Evolutionary conservation across 2,888 invertebrate genomes (phyloP), one percentile per base, ranked within the genome.

Genomic region (Ochlodes sylvanus): DNA sequence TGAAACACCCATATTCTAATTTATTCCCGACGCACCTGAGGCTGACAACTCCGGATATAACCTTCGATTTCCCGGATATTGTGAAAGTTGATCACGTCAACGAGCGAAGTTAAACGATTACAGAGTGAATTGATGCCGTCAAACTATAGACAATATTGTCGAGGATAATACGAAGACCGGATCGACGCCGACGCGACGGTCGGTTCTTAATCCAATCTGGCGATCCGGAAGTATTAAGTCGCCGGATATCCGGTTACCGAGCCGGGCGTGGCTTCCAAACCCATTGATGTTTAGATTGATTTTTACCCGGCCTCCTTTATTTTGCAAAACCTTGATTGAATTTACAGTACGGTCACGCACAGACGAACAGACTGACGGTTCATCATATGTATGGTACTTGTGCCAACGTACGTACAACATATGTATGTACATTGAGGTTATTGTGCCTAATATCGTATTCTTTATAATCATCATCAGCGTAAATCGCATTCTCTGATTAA

Each of bases 191-290:
- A 32, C 44, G 60, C 54, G 34, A 32, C 44, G 60, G n/a, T 61
- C 61, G 61, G 54, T 55, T 19, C 60, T 32, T 67, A 62, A 67
- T 67, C 67, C 67, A 67, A 67, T 67, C 67, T 67, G 67, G 17
- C 47, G 32, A 32, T 27, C 61, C 61, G 67, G 67, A 67, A 67
- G 67, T 61, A 61, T 67, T 61, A 32, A 55, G 67, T 47, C 61
- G 19, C 32, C 67, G 67, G 61, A 67, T 67, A 67, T 67, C 67
- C 67, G 61, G 55, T 66, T 67, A 54, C 66, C 54, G 32, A 42
- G 66, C 66, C 60, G 66, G 41, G 66, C 60, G 42, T 32, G 66
- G 66, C 65, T 66, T 66, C 60, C 60, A 17, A 67, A 17, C 58
- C 38, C n/a, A n/a, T 38, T 38, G 54, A 62, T 9, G 50, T 58